Evolutionary conservation across 1,140 invertebrate genomes (phyloP).

Genomic region (Apolygus lucorum): DNA sequence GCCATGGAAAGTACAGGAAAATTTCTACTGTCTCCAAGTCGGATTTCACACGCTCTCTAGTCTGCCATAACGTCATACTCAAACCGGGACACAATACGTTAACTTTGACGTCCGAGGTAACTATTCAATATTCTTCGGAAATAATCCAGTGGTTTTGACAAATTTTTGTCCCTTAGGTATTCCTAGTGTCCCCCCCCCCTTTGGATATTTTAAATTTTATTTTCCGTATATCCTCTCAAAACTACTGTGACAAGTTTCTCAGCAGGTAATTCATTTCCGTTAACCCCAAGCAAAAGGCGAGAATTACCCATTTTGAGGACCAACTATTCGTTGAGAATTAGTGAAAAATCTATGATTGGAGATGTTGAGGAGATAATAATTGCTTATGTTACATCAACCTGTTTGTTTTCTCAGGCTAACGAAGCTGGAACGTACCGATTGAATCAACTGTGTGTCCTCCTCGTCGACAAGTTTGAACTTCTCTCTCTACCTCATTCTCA

Average conservation of each 20-base stretch:
- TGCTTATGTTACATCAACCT: not conserved
- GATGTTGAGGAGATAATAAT: no score
- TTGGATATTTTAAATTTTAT: no score
- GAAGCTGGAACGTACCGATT: slow-evolving; percentile 40
- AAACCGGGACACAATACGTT: slow-evolving; percentile 65
- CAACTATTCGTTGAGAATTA: no score
- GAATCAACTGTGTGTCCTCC: slow-evolving; percentile 39
- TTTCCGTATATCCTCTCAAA: no score
- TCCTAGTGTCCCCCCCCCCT: no score
- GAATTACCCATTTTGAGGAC: no score
- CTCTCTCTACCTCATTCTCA: slow-evolving; percentile 45
- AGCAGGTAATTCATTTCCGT: no score
- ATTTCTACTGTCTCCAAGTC: slow-evolving; percentile 40
- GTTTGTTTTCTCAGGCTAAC: slow-evolving; percentile 36
- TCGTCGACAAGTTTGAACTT: slow-evolving; percentile 49
- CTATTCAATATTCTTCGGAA: not conserved
- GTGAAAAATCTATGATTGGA: no score
- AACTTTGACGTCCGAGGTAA: slow-evolving; percentile 48
- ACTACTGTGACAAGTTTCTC: no score
- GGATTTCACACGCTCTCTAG: slow-evolving; percentile 56
- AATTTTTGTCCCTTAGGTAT: no score
- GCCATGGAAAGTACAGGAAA: slow-evolving; percentile 36
- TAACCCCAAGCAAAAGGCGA: no score
- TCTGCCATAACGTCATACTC: slow-evolving; percentile 45
- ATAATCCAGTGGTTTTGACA: not conserved